Base-by-base conservation (phyloP, 2,113 vertebrate species). In the Lonchura striata region DNA sequence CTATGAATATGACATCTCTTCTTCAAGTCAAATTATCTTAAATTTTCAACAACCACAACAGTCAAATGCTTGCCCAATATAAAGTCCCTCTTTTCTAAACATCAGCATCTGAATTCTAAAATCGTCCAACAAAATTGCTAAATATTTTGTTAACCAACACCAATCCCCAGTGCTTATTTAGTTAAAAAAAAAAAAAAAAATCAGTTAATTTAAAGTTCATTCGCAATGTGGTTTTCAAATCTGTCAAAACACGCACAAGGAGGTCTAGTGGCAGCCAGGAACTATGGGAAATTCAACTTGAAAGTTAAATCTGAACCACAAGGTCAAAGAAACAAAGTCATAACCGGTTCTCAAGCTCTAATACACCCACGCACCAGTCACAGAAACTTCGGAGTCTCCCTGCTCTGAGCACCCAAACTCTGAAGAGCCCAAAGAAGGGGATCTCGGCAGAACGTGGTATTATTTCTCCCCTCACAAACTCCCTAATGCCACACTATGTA, bases 271-370 rank as follows among this genome's bases (percentile, higher is more conserved):
- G 78, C 87, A 86, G 94, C 87, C 91, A 90, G 92, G 91, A 92
- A 96, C 95, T 85, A 92, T 94, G 95, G 93, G 96, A 97, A 96
- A 96, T 76, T 96, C 89, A 94, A 94, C 87, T 96, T 95, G 90
- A 94, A 94, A 96, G 95, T 94, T 96, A 94, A 96, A 97, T 94
- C 85, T 84, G 93, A 96, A 93, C 77, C 93, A 94, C 96, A 97
- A 97, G 97, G 97, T 97, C 96, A 97, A 94, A 95, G 95, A 93
- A 97, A 94, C 94, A 96, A 92, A 96, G 88, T 96, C 91, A 92
- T 82, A 92, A 95, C 66, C 91, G 88, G 93, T 96, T 96, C 93
- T 97, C 93, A 94, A 93, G 92, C 82, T 89, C 92, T 18, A 88
- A 79, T 57, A 94, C 96, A 93, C 94, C 92, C 95, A 96, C 95